Conservation (phyloP, 2,888 invertebrate species). For the Andricus quercusramuli region DNA sequence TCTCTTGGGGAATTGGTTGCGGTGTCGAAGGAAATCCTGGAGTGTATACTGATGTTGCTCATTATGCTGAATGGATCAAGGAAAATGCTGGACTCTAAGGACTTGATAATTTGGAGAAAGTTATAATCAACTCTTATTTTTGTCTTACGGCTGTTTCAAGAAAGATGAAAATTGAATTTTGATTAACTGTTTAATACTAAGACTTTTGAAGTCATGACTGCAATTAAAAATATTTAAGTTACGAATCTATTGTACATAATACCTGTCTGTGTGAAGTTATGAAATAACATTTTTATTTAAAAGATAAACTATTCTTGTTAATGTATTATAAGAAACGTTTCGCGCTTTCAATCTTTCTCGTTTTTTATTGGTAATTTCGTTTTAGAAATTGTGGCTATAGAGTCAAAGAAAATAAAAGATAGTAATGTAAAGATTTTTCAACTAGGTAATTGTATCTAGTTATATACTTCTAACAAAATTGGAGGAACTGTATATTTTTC, state of each 20-base stretch:
- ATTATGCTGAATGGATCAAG: conserved; percentile 43
- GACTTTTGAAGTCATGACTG: neutral
- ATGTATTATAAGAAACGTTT: neutral
- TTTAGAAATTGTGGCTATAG: no score
- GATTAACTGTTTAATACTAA: neutral
- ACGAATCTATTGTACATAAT: neutral
- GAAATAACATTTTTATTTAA: neutral
- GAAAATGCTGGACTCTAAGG: conserved; percentile 11
- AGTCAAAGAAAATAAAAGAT: no score
- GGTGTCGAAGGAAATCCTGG: conserved; percentile 40
- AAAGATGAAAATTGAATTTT: neutral
- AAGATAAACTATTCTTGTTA: neutral
- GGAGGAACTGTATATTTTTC: no score
- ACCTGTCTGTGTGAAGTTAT: neutral
- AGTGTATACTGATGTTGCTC: conserved; percentile 43
- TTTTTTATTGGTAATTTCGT: neutral
- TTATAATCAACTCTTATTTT: neutral
- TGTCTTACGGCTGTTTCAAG: neutral
- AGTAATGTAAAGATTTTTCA: no score
- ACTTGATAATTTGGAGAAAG: neutral
- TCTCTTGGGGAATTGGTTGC: conserved; percentile 49
- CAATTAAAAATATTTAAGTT: neutral
- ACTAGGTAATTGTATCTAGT: no score
- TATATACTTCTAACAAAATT: no score
- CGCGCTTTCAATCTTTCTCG: neutral